Evolutionary conservation across 1,140 invertebrate genomes (phyloP), one percentile per base, ranked within the genome.

Genomic region (Sycobia sp.): DNA sequence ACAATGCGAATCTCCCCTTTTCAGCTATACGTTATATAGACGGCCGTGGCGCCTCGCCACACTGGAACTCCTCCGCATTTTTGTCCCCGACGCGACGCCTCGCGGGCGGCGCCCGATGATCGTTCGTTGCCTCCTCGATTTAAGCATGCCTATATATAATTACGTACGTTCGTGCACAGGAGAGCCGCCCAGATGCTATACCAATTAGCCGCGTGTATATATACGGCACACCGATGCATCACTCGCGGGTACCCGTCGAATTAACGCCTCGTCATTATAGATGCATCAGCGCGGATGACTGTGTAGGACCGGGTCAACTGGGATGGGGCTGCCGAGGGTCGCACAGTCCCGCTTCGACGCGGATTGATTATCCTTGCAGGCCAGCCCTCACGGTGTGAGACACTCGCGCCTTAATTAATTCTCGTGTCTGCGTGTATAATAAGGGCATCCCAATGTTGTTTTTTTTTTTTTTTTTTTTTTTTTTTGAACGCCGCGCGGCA

Each of bases 241-340:
- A 10, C 29, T 4, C 5, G 5, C 29, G 62, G 32, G 51, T 39
- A 67, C 65, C 65, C 70, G 44, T 68, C 72, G 69, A 75, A 77
- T 78, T 76, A 77, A 72, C 72, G 75, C 70, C 72, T 76, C 70
- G 71, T 77, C 74, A 76, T 78, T 77, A 78, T 69, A 23, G 29
- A 4, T 11, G 29, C 5, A 4, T 11, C 11, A 4, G 29, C 29
- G 11, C 29, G 29, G n/a, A n/a, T n/a, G n/a, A n/a, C n/a, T n/a
- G n/a, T n/a, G n/a, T n/a, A n/a, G n/a, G n/a, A n/a, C n/a, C n/a
- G n/a, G n/a, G n/a, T n/a, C n/a, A n/a, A n/a, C n/a, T n/a, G n/a
- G n/a, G n/a, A n/a, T n/a, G n/a, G n/a, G n/a, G n/a, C n/a, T n/a
- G n/a, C 50, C 39, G 39, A 53, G 55, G 39, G 20, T 61, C 38